Evolutionary conservation across 2,888 invertebrate species (phyloP), one percentile per base, ranked within the genome.

Genomic region (Drosophila austrosaltans): DNA sequence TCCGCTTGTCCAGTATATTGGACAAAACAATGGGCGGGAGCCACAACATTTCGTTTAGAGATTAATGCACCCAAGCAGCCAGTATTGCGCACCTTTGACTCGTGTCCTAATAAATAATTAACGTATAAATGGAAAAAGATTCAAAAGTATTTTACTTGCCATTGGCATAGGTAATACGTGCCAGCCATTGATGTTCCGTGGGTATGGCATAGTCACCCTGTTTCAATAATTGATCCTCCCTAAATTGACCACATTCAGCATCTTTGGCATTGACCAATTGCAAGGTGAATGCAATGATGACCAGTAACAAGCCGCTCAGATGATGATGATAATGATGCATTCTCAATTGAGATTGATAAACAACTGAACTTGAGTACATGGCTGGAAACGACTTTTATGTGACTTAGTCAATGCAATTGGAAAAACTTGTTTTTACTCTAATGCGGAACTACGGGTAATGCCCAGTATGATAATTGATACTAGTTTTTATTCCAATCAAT

Each of bases 151-250:
- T 30, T 4, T 22, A 36, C 72, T 72, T 56, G 82, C 84, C 81
- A n/a, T 75, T 65, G 8, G 6, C 32, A 42, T 76, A 86, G 0
- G 64, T 69, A 1, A 85, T 78, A 4, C 76, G 79, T 0, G 67
- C 86, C 53, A 85, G 10, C 84, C 84, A 85, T 64, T 82, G 84
- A 16, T 85, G 82, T 53, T 85, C 84, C 1, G 76, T 81, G 44
- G 84, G 84, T 20, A 67, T 56, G 1, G 84, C 81, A 53, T 42
- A 81, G 0, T 0, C 0, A 0, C 2, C 8, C 22, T 69, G 74
- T 0, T 36, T 72, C 0, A 79, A n/a, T 7, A 86, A 2, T 10
- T 59, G 66, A 0, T 28, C 53, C 60, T 85, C 79, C 25, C 3
- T 32, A 5, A 81, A 53, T 12, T 42, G 28, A 2, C 74, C 74